These are phyloP conservation scores for Empis stercorea DNA, from an alignment of 2,888 invertebrate species.

Conservation along the genomic window DNA sequence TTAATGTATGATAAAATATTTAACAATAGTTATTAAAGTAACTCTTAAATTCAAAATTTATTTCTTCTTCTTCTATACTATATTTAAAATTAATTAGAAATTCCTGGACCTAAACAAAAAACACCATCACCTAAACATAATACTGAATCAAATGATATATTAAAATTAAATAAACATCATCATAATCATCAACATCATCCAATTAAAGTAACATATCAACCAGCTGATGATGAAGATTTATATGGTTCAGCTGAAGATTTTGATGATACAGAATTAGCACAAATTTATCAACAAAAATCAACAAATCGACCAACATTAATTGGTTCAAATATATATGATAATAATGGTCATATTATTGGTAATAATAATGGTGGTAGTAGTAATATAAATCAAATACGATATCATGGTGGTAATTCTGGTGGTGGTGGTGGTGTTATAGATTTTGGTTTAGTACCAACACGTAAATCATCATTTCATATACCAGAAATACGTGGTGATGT, in stretches of 20 bases:
- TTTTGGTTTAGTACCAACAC: neutral
- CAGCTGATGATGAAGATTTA: slow-evolving; percentile 49
- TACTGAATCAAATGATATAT: slow-evolving; percentile 35
- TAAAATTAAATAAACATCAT: slow-evolving; percentile 22
- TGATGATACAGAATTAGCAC: slow-evolving; percentile 40
- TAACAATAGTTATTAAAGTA: too few relatives aligned
- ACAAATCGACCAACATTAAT: slow-evolving; percentile 25
- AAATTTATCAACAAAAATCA: slow-evolving; percentile 29
- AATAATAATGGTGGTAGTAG: neutral
- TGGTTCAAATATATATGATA: slow-evolving; percentile 1
- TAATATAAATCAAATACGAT: neutral
- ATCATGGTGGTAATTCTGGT: too few relatives aligned
- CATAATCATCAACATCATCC: slow-evolving; percentile 18
- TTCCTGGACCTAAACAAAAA: slow-evolving; percentile 54
- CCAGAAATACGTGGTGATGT: neutral
- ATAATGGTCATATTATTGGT: neutral
- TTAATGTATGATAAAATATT: too few relatives aligned
- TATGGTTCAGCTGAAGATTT: slow-evolving; percentile 60
- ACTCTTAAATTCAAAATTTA: too few relatives aligned
- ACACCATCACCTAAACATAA: slow-evolving; percentile 40
- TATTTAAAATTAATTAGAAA: slow-evolving; percentile 42
- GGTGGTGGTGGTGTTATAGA: too few relatives aligned
- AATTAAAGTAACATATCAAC: slow-evolving; percentile 35
- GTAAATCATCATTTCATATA: neutral
- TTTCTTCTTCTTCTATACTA: neutral